These are phyloP conservation scores for Apoda limacodes DNA, from an alignment of 2,888 invertebrate genomes.

Conservation along the genomic window DNA sequence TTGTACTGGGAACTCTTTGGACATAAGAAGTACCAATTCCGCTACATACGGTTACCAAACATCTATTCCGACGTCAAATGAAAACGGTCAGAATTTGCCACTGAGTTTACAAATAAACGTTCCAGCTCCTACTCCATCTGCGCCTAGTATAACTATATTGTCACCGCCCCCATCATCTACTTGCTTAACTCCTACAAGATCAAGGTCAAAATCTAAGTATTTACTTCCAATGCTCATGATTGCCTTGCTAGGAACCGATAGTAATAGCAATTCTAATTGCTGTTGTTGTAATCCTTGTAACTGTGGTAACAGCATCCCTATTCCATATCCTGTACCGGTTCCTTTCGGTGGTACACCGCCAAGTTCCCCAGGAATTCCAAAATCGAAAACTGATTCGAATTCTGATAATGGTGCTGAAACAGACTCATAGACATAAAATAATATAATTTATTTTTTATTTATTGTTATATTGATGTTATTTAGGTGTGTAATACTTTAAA, in stretches of 20 bases:
- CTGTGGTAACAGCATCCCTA: conserved; percentile 22
- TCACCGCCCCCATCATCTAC: too few relatives aligned
- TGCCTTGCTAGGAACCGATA: conserved; percentile 27
- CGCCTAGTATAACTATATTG: conserved; percentile 27
- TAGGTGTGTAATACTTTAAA: too few relatives aligned
- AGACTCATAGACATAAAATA: not conserved
- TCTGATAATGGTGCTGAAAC: not conserved
- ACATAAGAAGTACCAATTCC: conserved; percentile 7
- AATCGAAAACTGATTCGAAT: conserved; percentile 8
- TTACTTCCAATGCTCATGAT: conserved; percentile 35
- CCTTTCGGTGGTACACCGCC: conserved; percentile 21
- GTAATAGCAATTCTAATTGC: conserved; percentile 22
- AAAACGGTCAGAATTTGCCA: conserved; percentile 21
- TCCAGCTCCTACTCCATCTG: conserved; percentile 27
- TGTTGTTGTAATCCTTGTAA: conserved; percentile 20
- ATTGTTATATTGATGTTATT: not conserved
- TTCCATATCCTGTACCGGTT: conserved; percentile 37
- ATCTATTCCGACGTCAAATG: conserved; percentile 9
- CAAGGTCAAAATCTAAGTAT: conserved; percentile 27
- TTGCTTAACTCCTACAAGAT: conserved; percentile 18
- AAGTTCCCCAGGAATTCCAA: conserved; percentile 15
- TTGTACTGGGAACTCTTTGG: conserved; percentile 9
- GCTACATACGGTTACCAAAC: conserved; percentile 4
- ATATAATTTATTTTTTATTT: conserved; percentile 1
- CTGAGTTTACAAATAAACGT: conserved; percentile 35